Base-by-base conservation (phyloP, 2,797 vertebrate species). In the Chaetophractus vellerosus region DNA sequence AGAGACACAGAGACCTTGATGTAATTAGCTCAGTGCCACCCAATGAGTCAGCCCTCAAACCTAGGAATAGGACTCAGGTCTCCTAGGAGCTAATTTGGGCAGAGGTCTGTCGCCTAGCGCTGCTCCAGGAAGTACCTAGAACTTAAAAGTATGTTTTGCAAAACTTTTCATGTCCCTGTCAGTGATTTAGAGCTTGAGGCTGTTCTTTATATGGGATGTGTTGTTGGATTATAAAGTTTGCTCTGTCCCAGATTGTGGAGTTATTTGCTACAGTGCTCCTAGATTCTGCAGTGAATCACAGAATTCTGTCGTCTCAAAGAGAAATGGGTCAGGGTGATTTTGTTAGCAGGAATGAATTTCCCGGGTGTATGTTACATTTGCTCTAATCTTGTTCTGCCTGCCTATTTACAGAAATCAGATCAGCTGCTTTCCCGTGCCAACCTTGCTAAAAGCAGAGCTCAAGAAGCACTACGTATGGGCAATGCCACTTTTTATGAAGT, bases 391-490 rank as follows among this genome's bases (percentile, higher is more conserved):
- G n/a, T 91, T 90, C 55, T 59, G 24, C 94, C 94, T 89, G 84
- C 1, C 87, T 90, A 33, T 15, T 94, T 91, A 16, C 98, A 99
- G 99, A 96, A 78, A 0, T 98, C 98, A 71, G 98, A 98, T 4
- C 90, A 98, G 90, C 98, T 99, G 94, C 95, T 99, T 94, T 98
- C 98, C 95, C 98, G 98, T 97, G 99, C 98, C 92, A 98, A 98
- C 63, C 93, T 97, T 0, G 99, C 99, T 91, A 99, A 99, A 92
- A 98, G 90, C 38, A 95, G 97, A 88, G 98, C 99, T 0, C 98
- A 99, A 21, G 98, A 96, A 52, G 99, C 99, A 0, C 52, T 99
- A 84, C 97, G 91, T 0, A 96, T 98, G 92, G 99, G 99, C 97
- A 98, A 98, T 5, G 86, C 95, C 97, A 99, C 99, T 88, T 98